Percentiles rank a stretch among this genome's conserved stretches.
phyloP scores from a whole-genome alignment of 2,888 invertebrate genomes.

The Leptinotarsa tumamoca region DNA sequence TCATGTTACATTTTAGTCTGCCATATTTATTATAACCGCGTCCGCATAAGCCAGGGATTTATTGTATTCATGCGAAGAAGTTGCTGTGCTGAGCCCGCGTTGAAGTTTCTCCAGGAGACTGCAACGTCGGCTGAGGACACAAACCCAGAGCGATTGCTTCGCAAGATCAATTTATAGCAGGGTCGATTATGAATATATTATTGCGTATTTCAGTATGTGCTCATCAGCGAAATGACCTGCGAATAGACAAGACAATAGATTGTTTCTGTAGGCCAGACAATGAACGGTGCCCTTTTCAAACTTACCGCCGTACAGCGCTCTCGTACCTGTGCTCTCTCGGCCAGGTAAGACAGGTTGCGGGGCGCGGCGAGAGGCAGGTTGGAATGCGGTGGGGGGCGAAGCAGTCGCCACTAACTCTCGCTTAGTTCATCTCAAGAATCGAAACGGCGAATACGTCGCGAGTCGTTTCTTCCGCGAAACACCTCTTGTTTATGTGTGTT shows the following conservation, averaged over 20 bases:
- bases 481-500: conserved; percentile 46
- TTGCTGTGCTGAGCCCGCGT: conserved; percentile 44
- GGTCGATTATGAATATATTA: conserved; percentile 61
- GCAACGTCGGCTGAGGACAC: conserved; percentile 37
- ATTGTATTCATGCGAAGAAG: conserved; percentile 57
- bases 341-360: conserved; percentile 60
- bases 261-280: conserved; percentile 63
- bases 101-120: conserved; percentile 37
- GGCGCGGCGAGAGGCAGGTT: conserved; percentile 63
- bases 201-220: conserved; percentile 61
- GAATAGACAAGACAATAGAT: conserved; percentile 66
- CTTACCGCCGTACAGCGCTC: conserved; percentile 54
- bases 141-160: conserved; percentile 40
- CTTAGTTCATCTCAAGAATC: conserved; percentile 64
- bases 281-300: conserved; percentile 59
- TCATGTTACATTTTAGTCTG: conserved; percentile 60
- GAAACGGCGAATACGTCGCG: conserved; percentile 56
- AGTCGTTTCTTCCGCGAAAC: conserved; percentile 42
- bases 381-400: conserved; percentile 66
- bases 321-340: conserved; percentile 55
- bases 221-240: conserved; percentile 59
- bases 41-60: conserved; percentile 60
- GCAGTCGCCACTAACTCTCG: conserved; percentile 60
- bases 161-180: conserved; percentile 55
- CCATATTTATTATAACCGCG: conserved; percentile 59